Base-by-base conservation (phyloP, 1,140 invertebrate genomes). In the Trichonephila clavipes region DNA sequence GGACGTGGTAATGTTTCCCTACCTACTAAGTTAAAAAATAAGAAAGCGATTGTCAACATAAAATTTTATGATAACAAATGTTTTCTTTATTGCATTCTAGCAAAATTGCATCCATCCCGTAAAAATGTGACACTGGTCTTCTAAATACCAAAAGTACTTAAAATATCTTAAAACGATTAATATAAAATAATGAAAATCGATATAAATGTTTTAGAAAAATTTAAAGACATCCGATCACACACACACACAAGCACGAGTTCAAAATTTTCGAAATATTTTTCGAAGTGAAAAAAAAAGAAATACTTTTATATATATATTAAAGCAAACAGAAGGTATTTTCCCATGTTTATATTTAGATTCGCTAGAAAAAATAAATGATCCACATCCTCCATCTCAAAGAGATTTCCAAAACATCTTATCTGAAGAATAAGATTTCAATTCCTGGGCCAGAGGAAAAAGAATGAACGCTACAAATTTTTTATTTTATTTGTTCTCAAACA, bases 221-320 rank as follows among this genome's bases (percentile, higher is more conserved):
- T 8, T 82, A 6, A 82, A 82, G 40, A 82, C 28, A 19, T 82
- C 34, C 2, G 77, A 82, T 19, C 77, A 82, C 28, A n/a, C n/a
- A n/a, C n/a, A n/a, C n/a, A n/a, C n/a, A n/a, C n/a, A n/a, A n/a
- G n/a, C n/a, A n/a, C n/a, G 19, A 44, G 18, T 82, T 82, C 19
- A 51, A 82, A 82, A 82, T 82, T n/a, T 82, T 82, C 21, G 44
- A 82, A 34, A 82, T 14, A 44, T 82, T 82, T 8, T 82, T 14
- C 7, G 16, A 40, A 16, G 28, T 51, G 28, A 44, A 19, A 8
- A 5, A 34, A 34, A n/a, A 44, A 82, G n/a, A n/a, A n/a, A n/a
- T n/a, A n/a, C n/a, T n/a, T n/a, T 6, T 82, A 7, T 28, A n/a
- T n/a, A n/a, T n/a, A n/a, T n/a, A n/a, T n/a, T n/a, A 82, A 44